Evolutionary conservation across 2,113 vertebrate genomes (phyloP).

Genomic region (Vireo altiloquus): DNA sequence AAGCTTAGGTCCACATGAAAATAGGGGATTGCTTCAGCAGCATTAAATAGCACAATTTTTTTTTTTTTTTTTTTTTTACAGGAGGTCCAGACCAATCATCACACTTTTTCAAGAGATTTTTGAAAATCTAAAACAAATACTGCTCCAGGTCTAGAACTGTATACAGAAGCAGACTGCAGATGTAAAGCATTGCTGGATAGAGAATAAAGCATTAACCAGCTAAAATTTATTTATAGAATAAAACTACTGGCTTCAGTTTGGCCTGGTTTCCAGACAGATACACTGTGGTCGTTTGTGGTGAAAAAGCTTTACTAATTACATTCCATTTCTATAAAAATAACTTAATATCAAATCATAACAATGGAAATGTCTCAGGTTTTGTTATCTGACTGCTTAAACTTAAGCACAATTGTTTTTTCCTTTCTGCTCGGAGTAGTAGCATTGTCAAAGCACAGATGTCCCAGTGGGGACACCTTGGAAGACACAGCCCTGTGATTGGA

Average conservation of each 20-base stretch:
- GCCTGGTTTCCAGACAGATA: neutral
- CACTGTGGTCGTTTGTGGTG: neutral
- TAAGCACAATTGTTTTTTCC: neutral
- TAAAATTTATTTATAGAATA: neutral
- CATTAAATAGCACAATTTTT: neutral
- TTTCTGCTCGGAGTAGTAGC: neutral
- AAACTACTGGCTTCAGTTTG: neutral
- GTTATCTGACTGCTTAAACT: neutral
- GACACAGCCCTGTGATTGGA: rapidly evolving
- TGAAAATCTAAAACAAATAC: neutral
- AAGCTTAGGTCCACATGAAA: neutral
- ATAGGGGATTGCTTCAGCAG: neutral
- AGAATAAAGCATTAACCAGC: neutral
- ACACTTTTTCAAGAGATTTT: neutral
- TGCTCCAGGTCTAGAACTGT: neutral
- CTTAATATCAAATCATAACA: neutral
- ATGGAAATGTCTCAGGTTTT: neutral
- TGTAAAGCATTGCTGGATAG: neutral
- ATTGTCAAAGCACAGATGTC: neutral
- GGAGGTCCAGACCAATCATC: neutral
- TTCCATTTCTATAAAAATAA: neutral
- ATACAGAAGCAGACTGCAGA: neutral
- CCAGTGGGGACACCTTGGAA: neutral
- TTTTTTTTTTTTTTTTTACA: neutral
- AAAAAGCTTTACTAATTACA: neutral